Base-by-base conservation (phyloP, 1,140 invertebrate genomes). In the Drosophila pachea region DNA sequence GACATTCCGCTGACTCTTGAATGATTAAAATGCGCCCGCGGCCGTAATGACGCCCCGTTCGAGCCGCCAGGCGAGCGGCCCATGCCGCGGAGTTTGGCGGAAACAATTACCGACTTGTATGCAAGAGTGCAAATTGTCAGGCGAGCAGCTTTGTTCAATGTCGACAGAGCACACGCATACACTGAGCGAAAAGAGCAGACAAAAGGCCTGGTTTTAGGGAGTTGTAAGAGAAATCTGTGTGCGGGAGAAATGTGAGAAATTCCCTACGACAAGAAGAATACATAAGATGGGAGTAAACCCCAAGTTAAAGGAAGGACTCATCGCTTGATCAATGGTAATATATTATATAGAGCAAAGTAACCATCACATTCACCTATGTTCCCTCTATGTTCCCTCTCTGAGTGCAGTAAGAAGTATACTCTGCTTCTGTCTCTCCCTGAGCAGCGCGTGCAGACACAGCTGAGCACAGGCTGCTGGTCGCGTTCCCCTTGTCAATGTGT, bases 101-200 rank as follows among this genome's bases (percentile, higher is more conserved):
- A 84, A 84, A 84, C 79, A 84, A 84, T 84, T 84, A 84, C 79
- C 73, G 79, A 84, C 47, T 79, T 78, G 81, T 76, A 84, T 84
- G 79, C 81, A 84, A 83, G 76, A 86, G 79, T 76, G 79, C 76
- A 78, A 84, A 84, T 38, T 52, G 60, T 40, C 74, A 12, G 61
- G 62, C 56, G 43, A 49, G 32, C 49, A 76, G 60, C 67, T 72
- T 67, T 78, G 66, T 66, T 74, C 76, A 78, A 82, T 77, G 78
- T 82, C 78, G 74, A 53, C 60, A 68, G 47, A 32, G 22, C 14
- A 33, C 16, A n/a, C 11, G 33, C 31, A 42, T 42, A 56, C 73
- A 40, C 54, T 42, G 5, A 2, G 40, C 40, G n/a, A 14, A 42
- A 42, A 12, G n/a, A n/a, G n/a, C n/a, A n/a, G n/a, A n/a, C n/a